Base-by-base conservation (phyloP, 2,113 vertebrate species). In the Pteronura brasiliensis region DNA sequence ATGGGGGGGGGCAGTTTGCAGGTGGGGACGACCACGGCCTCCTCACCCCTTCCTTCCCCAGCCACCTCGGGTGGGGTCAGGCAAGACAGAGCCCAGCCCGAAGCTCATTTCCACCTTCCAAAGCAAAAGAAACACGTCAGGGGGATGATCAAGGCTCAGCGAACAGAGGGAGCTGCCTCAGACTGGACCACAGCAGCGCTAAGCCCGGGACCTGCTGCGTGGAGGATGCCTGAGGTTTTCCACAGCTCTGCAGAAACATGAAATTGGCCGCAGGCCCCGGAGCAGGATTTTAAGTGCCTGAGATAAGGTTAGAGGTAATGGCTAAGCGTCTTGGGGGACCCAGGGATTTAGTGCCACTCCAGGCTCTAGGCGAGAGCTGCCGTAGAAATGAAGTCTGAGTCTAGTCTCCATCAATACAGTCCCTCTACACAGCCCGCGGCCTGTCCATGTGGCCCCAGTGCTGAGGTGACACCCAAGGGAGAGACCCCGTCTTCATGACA, bases 271-370 rank as follows among this genome's bases (percentile, higher is more conserved):
- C 80, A 47, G 77, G 76, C 81, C 49, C 27, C 52, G 27, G 23
- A 88, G 42, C 42, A 23, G 69, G 42, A 52, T 74, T 95, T 95
- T 63, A 74, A 95, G 77, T 44, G 25, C 42, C 96, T 82, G 79
- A 89, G 25, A 34, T 81, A 65, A 94, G 72, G 67, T 88, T 90
- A 67, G 52, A 94, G n/a, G 36, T 59, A 20, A n/a, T 34, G 34
- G 71, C n/a, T 79, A 59, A 83, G 21, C 63, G 23, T 96, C 71
- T 90, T 76, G 81, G 89, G 71, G 49, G 27, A 93, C 52, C 47
- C 36, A 88, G 52, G 61, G 91, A 89, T 77, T 85, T 31, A 47
- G 85, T 85, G 8, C 42, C 8, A 6, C 61, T 44, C 18, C 57
- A 49, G 49, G 74, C 72, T 74, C 21, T 63, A 57, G 72, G 77